Conservation (phyloP, 2,888 invertebrate genomes). For the Parthenolecanium corni region DNA sequence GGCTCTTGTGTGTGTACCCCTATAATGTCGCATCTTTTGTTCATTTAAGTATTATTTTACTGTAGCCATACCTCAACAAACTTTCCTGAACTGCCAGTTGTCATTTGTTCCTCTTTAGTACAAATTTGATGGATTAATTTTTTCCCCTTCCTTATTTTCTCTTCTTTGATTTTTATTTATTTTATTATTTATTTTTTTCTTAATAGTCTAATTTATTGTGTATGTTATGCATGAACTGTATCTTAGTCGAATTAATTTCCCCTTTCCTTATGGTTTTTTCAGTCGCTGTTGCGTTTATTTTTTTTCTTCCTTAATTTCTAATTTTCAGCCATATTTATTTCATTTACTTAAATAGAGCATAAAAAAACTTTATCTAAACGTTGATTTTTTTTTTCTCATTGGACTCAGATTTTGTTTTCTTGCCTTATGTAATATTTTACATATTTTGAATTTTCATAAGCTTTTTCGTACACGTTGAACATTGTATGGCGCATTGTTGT, state of each 20-base stretch:
- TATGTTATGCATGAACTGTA: slow-evolving; percentile 13
- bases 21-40: not conserved
- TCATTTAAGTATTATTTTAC: slow-evolving; percentile 2
- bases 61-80: slow-evolving; percentile 2
- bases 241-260: not conserved
- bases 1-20: too few relatives aligned
- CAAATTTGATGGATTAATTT: slow-evolving; percentile 16
- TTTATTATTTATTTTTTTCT: not conserved
- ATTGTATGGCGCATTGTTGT: not conserved
- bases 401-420: not conserved
- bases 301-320: not conserved
- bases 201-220: not conserved
- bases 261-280: not conserved
- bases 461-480: not conserved
- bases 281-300: not conserved
- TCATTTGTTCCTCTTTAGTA: slow-evolving; percentile 22
- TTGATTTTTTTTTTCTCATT: slow-evolving; percentile 17
- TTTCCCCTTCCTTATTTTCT: slow-evolving; percentile 8
- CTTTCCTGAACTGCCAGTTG: slow-evolving; percentile 12
- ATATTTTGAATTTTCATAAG: not conserved
- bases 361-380: not conserved
- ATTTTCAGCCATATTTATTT: slow-evolving; percentile 22
- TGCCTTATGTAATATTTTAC: not conserved
- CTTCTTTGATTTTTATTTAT: not conserved
- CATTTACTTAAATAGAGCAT: slow-evolving; percentile 3